Percentiles rank a stretch among this genome's conserved stretches.
These are phyloP conservation scores for Sebastes umbrosus DNA, from an alignment of 2,797 vertebrate genomes.

Conservation along the genomic window DNA sequence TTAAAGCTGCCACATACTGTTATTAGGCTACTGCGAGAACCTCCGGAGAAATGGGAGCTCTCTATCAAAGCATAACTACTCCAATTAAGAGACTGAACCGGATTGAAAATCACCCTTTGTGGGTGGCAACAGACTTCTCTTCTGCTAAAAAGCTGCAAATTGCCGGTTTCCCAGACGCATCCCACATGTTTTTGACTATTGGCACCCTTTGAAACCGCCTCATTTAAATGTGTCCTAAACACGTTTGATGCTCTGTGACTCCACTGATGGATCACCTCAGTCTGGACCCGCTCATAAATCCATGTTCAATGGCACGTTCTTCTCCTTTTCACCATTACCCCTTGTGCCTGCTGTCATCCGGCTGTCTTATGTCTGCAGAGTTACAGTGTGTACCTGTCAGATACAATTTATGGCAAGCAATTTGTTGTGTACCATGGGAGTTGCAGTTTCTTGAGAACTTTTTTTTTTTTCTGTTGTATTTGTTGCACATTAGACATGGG, in stretches of 20 bases:
- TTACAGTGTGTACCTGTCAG: constrained; percentile 76
- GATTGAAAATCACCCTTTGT: constrained; percentile 56
- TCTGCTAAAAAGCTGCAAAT: constrained; percentile 50
- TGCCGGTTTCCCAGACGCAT: constrained; percentile 41
- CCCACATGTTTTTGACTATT: constrained; percentile 17
- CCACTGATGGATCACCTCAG: constrained; percentile 69
- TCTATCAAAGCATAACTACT: constrained; percentile 70
- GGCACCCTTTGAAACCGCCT: constrained; percentile 32
- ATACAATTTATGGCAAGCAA: constrained; percentile 75
- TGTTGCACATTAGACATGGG: constrained; percentile 36
- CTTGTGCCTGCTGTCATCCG: constrained; percentile 74
- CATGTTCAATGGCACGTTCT: constrained; percentile 70
- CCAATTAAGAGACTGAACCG: constrained; percentile 64
- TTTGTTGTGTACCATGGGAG: constrained; percentile 71
- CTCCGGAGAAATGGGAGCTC: constrained; percentile 57
- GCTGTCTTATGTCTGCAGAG: constrained; percentile 77
- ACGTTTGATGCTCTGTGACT: constrained; percentile 49
- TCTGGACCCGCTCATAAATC: constrained; percentile 72
- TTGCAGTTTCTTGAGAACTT: constrained; percentile 61
- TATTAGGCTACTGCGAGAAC: constrained; percentile 62
- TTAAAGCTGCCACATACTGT: constrained; percentile 65
- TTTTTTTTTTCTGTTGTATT: constrained; percentile 22
- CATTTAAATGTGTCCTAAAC: constrained; percentile 42
- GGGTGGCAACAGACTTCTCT: constrained; percentile 45
- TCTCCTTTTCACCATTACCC: constrained; percentile 74